Base-by-base conservation (phyloP, 1,140 invertebrate species). In the Pseudomyrmex pallidus region DNA sequence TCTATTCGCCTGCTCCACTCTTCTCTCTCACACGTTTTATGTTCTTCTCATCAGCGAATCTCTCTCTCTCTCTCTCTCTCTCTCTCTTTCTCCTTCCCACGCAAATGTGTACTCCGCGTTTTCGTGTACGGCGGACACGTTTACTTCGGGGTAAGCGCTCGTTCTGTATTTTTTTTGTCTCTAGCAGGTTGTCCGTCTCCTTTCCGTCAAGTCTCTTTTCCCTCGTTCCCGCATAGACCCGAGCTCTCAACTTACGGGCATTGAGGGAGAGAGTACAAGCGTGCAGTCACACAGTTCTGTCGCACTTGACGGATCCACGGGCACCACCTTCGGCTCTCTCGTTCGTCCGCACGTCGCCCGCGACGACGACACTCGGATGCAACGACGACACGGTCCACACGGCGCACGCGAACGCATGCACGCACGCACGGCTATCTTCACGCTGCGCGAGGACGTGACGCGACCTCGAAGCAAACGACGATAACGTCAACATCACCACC, bases 401-500 rank as follows among this genome's bases (percentile, higher is more conserved):
- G 72, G 66, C 76, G 44, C 35, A 80, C 84, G 89, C 56, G 56
- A 68, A 87, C 66, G 46, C 48, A 86, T 77, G 77, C 78, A 64
- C 67, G 82, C 76, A 78, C 82, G 85, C 87, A 76, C 87, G 84
- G 70, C 78, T 89, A 66, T 62, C 63, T 83, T 90, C 91, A 92
- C 90, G 89, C 86, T 91, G 83, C 52, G 76, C 90, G 87, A 89
- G 90, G 88, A 91, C 89, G 89, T 91, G 87, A 92, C 88, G 90
- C 89, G 89, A 85, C 90, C 85, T 92, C 90, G 88, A 85, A 90
- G 76, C 83, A 83, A 90, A 91, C 91, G 76, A 78, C 66, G 35
- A 35, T 35, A 90, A 93, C 92, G 91, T 93, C 92, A 93, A 93
- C 93, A 93, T 93, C 93, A 93, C 91, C 91, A 94, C 90, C 92